These are phyloP conservation scores for Oreortyx pictus DNA, from an alignment of 2,797 vertebrate species.

Conservation along the genomic window DNA sequence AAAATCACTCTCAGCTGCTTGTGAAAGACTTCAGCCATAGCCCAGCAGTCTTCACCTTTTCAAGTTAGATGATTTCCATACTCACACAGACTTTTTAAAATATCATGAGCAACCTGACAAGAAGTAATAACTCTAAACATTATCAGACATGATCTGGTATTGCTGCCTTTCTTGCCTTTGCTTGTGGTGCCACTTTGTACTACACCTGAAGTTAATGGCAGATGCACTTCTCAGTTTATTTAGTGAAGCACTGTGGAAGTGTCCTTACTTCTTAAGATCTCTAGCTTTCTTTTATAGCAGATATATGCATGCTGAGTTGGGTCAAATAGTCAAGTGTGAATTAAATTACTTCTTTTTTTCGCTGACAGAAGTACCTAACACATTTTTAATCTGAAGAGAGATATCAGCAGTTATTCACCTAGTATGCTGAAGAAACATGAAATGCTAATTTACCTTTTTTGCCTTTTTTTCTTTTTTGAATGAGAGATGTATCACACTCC, in stretches of 20 bases:
- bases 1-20: not conserved
- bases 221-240: not conserved
- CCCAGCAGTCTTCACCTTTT: not conserved
- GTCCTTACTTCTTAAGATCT: not conserved
- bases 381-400: constrained; percentile 24
- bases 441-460: not conserved
- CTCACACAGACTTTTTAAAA: not conserved
- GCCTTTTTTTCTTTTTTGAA: not conserved
- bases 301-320: not conserved
- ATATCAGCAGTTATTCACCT: not conserved
- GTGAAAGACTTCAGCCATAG: not conserved
- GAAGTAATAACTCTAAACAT: not conserved
- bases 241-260: not conserved
- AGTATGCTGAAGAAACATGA: not conserved
- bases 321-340: constrained; percentile 30
- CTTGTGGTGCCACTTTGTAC: not conserved
- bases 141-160: not conserved
- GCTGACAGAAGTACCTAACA: constrained; percentile 8
- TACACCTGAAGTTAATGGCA: not conserved
- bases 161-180: not conserved
- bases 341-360: not conserved
- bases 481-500: not conserved
- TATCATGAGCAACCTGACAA: not conserved
- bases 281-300: not conserved
- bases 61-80: not conserved